These are phyloP conservation scores for Drosophila birchii DNA, from an alignment of 2,888 invertebrate genomes.

Conservation along the genomic window DNA sequence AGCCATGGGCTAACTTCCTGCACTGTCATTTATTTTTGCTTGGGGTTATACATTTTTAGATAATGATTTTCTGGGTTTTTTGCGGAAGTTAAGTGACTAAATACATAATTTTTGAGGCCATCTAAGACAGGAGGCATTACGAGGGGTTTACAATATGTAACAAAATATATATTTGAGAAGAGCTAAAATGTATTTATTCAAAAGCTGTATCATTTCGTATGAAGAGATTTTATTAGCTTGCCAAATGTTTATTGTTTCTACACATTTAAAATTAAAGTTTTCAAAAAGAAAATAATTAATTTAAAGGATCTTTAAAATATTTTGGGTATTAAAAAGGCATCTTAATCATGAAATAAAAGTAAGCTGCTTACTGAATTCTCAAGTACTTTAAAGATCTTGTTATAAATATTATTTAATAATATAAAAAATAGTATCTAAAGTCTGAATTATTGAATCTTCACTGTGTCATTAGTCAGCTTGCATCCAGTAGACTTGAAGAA, in stretches of 20 bases:
- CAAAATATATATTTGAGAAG: background rate
- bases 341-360: background rate
- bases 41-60: background rate
- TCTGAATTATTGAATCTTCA: background rate
- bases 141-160: background rate
- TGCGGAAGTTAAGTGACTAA: slow-evolving; percentile 9
- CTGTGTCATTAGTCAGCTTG: slow-evolving; percentile 32
- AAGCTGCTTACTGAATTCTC: background rate
- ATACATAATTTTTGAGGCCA: background rate
- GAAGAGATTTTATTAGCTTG: background rate
- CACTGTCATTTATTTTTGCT: background rate
- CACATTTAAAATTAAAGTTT: background rate
- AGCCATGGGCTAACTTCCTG: slow-evolving; percentile 1
- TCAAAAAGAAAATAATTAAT: background rate
- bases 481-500: slow-evolving; percentile 19
- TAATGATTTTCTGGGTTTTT: slow-evolving; percentile 4
- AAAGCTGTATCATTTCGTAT: background rate
- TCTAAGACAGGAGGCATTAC: background rate
- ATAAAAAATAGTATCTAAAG: background rate
- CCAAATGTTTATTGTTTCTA: background rate
- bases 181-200: background rate
- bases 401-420: background rate
- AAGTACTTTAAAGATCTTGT: background rate
- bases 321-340: background rate
- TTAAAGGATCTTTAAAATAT: background rate